A percentile compares a stretch with the other conserved stretches of the same genome.
Conservation (phyloP, 2,888 invertebrate genomes). For the Chalcis sispes region DNA sequence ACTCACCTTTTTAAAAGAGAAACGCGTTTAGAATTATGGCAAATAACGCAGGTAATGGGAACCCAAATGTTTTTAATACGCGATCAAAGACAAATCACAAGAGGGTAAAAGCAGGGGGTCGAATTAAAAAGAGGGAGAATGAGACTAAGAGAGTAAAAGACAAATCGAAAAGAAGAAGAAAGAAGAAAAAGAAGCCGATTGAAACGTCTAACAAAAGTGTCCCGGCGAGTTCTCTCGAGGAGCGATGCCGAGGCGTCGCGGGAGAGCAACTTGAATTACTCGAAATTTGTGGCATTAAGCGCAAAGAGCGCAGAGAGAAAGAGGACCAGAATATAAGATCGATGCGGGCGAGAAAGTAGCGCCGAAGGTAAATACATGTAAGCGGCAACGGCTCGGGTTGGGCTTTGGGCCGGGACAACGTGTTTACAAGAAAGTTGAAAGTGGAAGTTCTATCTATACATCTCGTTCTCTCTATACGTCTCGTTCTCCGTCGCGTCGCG, state of each 20-base stretch:
- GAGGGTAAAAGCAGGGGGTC: not conserved
- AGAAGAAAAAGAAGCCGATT: slow-evolving; percentile 13
- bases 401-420: not conserved
- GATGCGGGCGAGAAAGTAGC: slow-evolving; percentile 33
- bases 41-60: too few species aligned
- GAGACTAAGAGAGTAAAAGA: slow-evolving; percentile 2
- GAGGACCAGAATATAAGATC: not conserved
- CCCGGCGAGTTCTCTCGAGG: too few species aligned
- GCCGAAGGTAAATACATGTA: slow-evolving; percentile 30
- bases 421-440: slow-evolving; percentile 44
- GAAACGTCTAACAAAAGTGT: too few species aligned
- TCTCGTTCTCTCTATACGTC: not conserved
- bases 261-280: slow-evolving; percentile 22
- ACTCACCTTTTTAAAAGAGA: too few species aligned
- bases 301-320: not conserved
- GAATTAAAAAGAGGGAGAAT: slow-evolving; percentile 11
- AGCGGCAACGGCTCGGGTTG: too few species aligned
- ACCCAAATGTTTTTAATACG: too few species aligned
- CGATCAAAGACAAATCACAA: too few species aligned
- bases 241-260: slow-evolving; percentile 12
- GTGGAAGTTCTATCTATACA: slow-evolving; percentile 14
- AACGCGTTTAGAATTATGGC: too few species aligned
- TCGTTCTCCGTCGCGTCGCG: not conserved
- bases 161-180: slow-evolving; percentile 19
- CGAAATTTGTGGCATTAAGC: slow-evolving; percentile 15